These are phyloP conservation scores for Hemithea aestivaria DNA, from an alignment of 2,888 invertebrate species.

Conservation along the genomic window DNA sequence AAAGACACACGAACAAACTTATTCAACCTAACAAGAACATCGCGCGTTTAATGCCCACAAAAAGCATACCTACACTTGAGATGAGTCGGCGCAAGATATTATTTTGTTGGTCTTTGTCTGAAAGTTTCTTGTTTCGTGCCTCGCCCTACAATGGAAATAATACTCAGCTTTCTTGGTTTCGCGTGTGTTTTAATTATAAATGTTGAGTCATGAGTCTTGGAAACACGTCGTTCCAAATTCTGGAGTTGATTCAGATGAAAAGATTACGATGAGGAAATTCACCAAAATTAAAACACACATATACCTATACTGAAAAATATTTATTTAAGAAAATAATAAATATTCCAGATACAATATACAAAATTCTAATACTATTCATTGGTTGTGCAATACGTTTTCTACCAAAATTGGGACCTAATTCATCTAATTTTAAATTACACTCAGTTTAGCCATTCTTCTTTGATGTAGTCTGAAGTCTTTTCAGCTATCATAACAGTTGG, in stretches of 20 bases:
- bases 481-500: slow-evolving; percentile 93
- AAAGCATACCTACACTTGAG: slow-evolving; percentile 32
- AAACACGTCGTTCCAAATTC: too few relatives aligned
- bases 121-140: slow-evolving; percentile 54
- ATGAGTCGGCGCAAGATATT: slow-evolving; percentile 51
- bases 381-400: too few relatives aligned
- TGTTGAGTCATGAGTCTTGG: slow-evolving; percentile 5
- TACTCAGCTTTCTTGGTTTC: slow-evolving; percentile 12
- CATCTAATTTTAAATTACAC: too few relatives aligned
- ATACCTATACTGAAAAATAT: too few relatives aligned
- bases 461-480: slow-evolving; percentile 88
- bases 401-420: too few relatives aligned
- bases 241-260: too few relatives aligned
- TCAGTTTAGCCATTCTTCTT: slow-evolving; percentile 69
- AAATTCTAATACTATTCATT: too few relatives aligned
- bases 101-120: slow-evolving; percentile 54
- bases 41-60: slow-evolving; percentile 34
- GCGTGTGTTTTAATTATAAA: slow-evolving; percentile 15
- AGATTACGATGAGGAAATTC: too few relatives aligned
- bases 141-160: slow-evolving; percentile 23
- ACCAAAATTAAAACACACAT: too few relatives aligned
- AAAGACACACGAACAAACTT: too few relatives aligned
- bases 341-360: too few relatives aligned
- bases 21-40: neutral
- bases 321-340: too few relatives aligned